Evolutionary conservation across 1,140 invertebrate genomes (phyloP).

Genomic region (Brachionus sp.): DNA sequence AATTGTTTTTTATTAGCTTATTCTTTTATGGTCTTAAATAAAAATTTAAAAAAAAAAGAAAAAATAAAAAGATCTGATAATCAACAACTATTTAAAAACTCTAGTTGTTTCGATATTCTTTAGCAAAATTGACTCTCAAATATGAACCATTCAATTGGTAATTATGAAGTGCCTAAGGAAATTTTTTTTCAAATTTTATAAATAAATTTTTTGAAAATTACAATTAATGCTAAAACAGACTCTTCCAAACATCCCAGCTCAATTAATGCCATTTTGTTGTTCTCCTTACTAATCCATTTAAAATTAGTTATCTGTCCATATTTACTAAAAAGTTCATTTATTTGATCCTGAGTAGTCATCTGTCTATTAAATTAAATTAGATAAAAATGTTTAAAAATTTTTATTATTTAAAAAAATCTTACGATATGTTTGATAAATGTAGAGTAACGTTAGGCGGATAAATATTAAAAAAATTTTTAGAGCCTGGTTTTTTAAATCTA

Average conservation of each 20-base stretch:
- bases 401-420: neutral
- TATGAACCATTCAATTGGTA: conserved; percentile 42
- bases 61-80: neutral
- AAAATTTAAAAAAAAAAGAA: neutral
- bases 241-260: conserved; percentile 90
- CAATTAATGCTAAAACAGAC: conserved; percentile 86
- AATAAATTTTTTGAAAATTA: neutral
- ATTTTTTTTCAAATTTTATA: neutral
- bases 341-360: conserved; percentile 50
- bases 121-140: conserved; percentile 44
- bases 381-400: neutral
- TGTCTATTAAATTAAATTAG: neutral
- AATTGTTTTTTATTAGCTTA: neutral
- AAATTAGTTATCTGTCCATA: conserved; percentile 44
- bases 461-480: conserved; percentile 99
- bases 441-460: conserved; percentile 95
- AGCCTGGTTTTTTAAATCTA: conserved; percentile 97
- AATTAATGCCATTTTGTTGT: conserved; percentile 94
- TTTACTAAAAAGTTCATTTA: conserved; percentile 35
- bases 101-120: conserved; percentile 33
- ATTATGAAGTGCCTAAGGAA: conserved; percentile 3
- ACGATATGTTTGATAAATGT: conserved; percentile 98
- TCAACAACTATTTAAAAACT: neutral
- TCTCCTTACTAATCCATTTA: conserved; percentile 75
- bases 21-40: conserved; percentile 9